Base-by-base conservation (phyloP, 1,140 invertebrate genomes). In the Pogonomyrmex barbatus region DNA sequence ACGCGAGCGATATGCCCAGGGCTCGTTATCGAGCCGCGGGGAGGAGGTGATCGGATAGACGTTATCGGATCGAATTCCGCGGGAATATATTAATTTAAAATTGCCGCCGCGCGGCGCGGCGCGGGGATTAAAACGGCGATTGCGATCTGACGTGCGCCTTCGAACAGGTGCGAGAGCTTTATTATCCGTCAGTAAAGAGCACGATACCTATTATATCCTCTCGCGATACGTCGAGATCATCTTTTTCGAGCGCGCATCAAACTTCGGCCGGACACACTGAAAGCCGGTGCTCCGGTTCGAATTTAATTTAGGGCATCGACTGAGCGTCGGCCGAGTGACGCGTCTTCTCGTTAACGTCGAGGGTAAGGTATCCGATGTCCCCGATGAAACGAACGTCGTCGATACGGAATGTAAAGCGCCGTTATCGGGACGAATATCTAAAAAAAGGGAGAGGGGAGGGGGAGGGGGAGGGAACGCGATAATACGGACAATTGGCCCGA, bases 41-140 rank as follows among this genome's bases (percentile, higher is more conserved):
- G 65, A 71, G 60, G 14, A 62, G 36, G 47, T 9, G 76, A 84
- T 87, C 52, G 62, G 68, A 77, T 42, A 65, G 33, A 56, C 75
- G 76, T 79, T 86, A 86, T 86, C 85, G 77, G 65, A 68, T 87
- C 81, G 62, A 84, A 87, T 87, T 87, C 71, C 70, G 58, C 86
- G 62, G 68, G 86, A 84, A 85, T 87, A 84, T 75, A 77, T 87
- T 87, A 85, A 87, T 76, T 82, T 56, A 65, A 87, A 87, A 76
- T 70, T 76, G 70, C 70, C 42, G 68, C 79, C 47, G 63, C 76
- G 52, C 70, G 39, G 39, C 63, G 4, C 47, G 73, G n/a, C 50
- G 82, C 56, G 56, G 36, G 42, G 68, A 67, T 73, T 83, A 75
- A 83, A 83, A 60, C 68, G 36, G 68, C 68, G 79, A 83, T 83